phyloP scores from a whole-genome alignment of 1,140 invertebrate genomes.

The Heliconius himera region DNA sequence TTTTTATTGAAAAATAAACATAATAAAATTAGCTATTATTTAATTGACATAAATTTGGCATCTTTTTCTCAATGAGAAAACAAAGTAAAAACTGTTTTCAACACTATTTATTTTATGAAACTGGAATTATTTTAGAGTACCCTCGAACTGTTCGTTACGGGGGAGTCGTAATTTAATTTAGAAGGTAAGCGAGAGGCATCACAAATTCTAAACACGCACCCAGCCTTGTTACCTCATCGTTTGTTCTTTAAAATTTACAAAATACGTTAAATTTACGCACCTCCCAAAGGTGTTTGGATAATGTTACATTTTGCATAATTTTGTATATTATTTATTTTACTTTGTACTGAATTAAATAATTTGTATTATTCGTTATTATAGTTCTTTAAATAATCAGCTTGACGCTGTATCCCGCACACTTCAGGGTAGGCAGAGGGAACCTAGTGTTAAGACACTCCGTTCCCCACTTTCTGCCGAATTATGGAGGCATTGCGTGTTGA shows the following conservation, averaged over 20 bases:
- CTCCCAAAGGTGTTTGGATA: neutral
- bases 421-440: too few species aligned
- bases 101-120: neutral
- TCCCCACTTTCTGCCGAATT: too few species aligned
- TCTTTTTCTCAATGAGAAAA: too few species aligned
- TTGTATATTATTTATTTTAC: neutral
- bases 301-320: neutral
- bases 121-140: neutral
- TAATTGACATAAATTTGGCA: neutral
- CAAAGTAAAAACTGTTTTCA: neutral
- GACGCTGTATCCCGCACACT: too few species aligned
- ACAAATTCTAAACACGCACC: constrained; percentile 37
- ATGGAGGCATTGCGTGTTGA: too few species aligned
- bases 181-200: constrained; percentile 33
- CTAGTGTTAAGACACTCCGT: too few species aligned
- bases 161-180: constrained; percentile 34
- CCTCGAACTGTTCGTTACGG: constrained; percentile 24
- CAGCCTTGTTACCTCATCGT: constrained; percentile 25
- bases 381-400: too few species aligned
- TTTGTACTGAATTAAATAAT: neutral
- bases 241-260: constrained; percentile 22
- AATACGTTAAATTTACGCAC: constrained; percentile 24
- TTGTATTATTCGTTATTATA: too few species aligned
- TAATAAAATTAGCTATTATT: neutral
- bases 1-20: too few species aligned